phyloP scores from a whole-genome alignment of 2,113 vertebrate genomes.

The Leptosomus discolor region DNA sequence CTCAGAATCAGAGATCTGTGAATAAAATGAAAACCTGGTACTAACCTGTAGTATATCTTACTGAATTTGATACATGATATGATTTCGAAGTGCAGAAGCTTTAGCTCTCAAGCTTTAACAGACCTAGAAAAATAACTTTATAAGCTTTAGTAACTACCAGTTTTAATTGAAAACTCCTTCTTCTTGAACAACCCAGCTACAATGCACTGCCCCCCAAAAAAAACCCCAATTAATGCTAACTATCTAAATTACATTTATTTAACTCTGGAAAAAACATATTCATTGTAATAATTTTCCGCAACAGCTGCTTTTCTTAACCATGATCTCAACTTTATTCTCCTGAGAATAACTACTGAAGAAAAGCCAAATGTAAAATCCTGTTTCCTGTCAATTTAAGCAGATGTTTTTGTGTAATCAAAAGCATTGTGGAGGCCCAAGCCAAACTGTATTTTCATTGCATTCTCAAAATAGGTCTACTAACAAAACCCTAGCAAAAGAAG shows the following conservation, averaged over 20 bases:
- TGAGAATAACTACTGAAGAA: conserved; percentile 65
- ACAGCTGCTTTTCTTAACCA: conserved; percentile 73
- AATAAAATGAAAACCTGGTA: background rate
- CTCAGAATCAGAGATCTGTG: background rate
- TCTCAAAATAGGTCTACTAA: conserved; percentile 19
- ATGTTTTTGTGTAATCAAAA: conserved; percentile 72
- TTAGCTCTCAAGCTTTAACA: background rate
- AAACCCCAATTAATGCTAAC: background rate
- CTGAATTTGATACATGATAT: background rate
- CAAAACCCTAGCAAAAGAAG: background rate
- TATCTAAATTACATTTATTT: conserved; percentile 44
- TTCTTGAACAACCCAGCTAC: background rate
- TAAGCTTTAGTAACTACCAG: background rate
- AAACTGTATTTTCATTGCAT: conserved; percentile 10
- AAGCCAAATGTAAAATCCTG: conserved; percentile 68
- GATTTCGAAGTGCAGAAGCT: background rate
- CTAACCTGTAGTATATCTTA: background rate
- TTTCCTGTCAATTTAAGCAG: conserved; percentile 69
- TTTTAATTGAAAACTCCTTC: background rate
- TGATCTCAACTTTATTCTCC: conserved; percentile 66
- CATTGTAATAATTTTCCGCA: conserved; percentile 62
- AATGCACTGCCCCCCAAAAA: background rate
- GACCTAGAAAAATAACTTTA: background rate
- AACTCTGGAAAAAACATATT: conserved; percentile 47
- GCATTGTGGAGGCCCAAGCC: background rate